Evolutionary conservation across 1,140 invertebrate species (phyloP), one percentile per base, ranked within the genome.

Genomic region (Palaemon carinicauda): DNA sequence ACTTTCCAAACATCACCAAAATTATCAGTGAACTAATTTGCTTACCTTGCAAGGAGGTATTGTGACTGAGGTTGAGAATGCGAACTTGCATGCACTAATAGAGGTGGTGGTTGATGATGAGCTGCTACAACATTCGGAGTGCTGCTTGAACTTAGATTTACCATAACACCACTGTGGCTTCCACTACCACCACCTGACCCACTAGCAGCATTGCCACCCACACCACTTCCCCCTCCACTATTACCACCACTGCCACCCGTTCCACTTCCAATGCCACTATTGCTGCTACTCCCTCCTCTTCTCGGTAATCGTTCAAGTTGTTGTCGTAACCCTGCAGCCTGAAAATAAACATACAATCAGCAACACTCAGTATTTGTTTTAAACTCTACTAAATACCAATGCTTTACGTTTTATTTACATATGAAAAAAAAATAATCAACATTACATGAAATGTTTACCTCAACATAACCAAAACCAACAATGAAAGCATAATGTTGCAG

Each of bases 51-150:
- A 1, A 86, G 60, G 77, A 86, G 83, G 60, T 71, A 86, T 54
- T 86, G 83, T 80, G 83, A 86, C 75, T 86, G 81, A 31, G 81
- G 71, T 75, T 83, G 81, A 21, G 81, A 54, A 29, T 83, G 81
- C n/a, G 81, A 60, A 19, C 69, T 52, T 17, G 82, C 21, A 52
- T 86, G 83, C 10, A 86, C 83, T 17, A 86, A 60, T 14, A 86
- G 77, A 29, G 83, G 83, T 31, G 83, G 75, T 10, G 83, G 83
- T 52, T 86, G 83, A 29, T 86, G 83, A 33, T 86, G 83, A 31
- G 83, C 54, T 27, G 83, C 80, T 31, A 86, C 83, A 29, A 86
- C 83, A 73, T 80, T 86, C 15, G 73, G 56, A 7, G 83, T 80
- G 77, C 52, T 86, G 77, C 83, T 86, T n/a, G 83, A 86, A 41